Base-by-base conservation (phyloP, 2,888 invertebrate genomes). In the Nasonia oneida region DNA sequence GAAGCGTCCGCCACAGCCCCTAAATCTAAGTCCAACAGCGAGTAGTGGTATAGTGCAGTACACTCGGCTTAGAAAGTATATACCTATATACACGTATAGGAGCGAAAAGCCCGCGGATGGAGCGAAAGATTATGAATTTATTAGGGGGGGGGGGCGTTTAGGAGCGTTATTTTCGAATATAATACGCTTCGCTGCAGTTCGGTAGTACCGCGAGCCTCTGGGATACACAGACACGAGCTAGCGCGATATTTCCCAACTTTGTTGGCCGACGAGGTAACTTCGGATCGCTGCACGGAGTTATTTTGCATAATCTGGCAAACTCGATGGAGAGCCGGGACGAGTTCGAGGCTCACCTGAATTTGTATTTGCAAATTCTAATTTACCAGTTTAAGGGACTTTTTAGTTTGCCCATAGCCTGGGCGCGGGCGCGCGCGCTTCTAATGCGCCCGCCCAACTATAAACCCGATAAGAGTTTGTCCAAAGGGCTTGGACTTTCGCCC, bases 21-120 rank as follows among this genome's bases (percentile, higher is more conserved):
- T 92, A 93, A 93, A 93, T 93, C 93, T 93, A 93, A 93, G 93
- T 92, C 92, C 91, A 90, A 89, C 91, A 89, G 90, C 89, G 89
- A 18, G 37, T 29, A 88, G 93, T 6, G 18, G 57, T n/a, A 57
- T 57, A 57, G 18, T 57, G n/a, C 3, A 3, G 18, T 93, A 93
- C 93, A 93, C 91, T 91, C 93, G 87, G 88, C 79, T 88, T 86
- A 87, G 89, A 91, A 92, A 93, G 90, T 90, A 88, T 71, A 75
- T 15, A 23, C 3, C n/a, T 37, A 37, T 37, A 64, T 29, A 1
- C 29, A 29, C 29, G 29, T 29, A 29, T 42, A 10, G 18, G 33
- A 23, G 23, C 23, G 23, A 23, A 23, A 23, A 23, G 23, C 23
- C 23, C 23, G 23, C 23, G 23, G 23, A 23, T 23, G 23, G 23